Percentiles rank a stretch among this genome's conserved stretches.
Conservation (phyloP, 2,888 invertebrate species). For the Drosophila niveifrons region DNA sequence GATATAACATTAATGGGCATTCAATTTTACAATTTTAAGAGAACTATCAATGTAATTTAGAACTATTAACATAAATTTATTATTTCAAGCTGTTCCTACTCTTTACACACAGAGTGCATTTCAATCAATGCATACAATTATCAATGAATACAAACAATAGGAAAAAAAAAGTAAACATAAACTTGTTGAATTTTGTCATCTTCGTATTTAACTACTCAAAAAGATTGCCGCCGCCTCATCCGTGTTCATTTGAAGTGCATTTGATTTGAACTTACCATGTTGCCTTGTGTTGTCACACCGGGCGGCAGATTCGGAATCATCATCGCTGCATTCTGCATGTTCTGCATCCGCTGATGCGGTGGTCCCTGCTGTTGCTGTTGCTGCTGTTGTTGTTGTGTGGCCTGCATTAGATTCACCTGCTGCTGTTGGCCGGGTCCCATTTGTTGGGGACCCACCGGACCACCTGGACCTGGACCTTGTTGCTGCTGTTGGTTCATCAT, state of each 20-base stretch:
- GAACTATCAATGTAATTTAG: too few species aligned
- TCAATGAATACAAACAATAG: too few species aligned
- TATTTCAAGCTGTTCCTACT: too few species aligned
- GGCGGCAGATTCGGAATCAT: slow-evolving; percentile 80
- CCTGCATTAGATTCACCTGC: slow-evolving; percentile 72
- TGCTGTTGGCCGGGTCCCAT: slow-evolving; percentile 77
- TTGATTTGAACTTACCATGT: slow-evolving; percentile 80
- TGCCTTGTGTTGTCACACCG: slow-evolving; percentile 81
- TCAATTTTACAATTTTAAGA: too few species aligned
- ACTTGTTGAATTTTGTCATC: too few species aligned
- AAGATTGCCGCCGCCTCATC: too few species aligned
- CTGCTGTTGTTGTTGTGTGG: slow-evolving; percentile 34
- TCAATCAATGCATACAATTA: too few species aligned
- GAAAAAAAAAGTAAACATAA: too few species aligned
- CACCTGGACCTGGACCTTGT: slow-evolving; percentile 77
- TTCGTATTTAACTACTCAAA: too few species aligned
- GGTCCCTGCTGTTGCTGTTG: slow-evolving; percentile 82
- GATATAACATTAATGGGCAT: too few species aligned
- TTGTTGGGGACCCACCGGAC: slow-evolving; percentile 79
- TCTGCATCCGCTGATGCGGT: slow-evolving; percentile 83
- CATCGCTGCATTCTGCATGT: slow-evolving; percentile 84
- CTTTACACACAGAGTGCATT: too few species aligned
- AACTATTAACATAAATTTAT: too few species aligned
- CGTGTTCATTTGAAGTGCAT: neutral
- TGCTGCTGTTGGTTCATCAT: slow-evolving; percentile 84